Conservation (phyloP, 2,797 vertebrate species). For the Macropodus opercularis region DNA sequence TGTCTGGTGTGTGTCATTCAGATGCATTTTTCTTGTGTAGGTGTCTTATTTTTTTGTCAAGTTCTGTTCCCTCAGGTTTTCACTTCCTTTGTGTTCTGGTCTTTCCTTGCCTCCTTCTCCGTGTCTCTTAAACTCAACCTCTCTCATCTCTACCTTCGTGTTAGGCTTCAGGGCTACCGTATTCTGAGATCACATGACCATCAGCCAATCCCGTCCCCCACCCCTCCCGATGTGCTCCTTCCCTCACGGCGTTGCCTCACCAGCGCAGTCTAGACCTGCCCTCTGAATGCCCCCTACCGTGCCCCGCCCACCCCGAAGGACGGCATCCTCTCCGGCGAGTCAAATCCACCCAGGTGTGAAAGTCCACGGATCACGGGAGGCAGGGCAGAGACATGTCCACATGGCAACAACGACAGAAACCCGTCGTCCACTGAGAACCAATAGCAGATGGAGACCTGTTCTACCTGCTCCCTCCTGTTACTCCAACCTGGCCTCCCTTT, state of each 20-base stretch:
- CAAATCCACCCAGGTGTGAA: constrained; percentile 84
- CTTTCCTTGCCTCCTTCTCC: constrained; percentile 6
- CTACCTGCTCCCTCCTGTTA: constrained; percentile 32
- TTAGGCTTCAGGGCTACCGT: constrained; percentile 87
- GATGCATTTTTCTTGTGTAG: neutral
- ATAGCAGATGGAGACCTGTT: constrained; percentile 27
- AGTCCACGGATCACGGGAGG: constrained; percentile 35
- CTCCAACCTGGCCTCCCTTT: constrained; percentile 46
- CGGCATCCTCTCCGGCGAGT: constrained; percentile 74
- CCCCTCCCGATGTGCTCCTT: constrained; percentile 89
- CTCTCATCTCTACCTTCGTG: neutral
- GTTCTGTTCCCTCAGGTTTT: constrained; percentile 3
- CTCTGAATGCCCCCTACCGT: constrained; percentile 63
- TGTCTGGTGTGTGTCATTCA: constrained; percentile 13
- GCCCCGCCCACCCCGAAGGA: constrained; percentile 71
- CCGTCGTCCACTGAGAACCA: constrained; percentile 30
- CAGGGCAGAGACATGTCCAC: constrained; percentile 20
- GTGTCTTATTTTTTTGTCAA: constrained; percentile 20
- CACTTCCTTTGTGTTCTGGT: neutral
- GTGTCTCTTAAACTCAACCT: constrained; percentile 14
- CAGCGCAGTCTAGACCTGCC: constrained; percentile 86
- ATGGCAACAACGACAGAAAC: constrained; percentile 9
- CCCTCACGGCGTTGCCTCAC: constrained; percentile 87
- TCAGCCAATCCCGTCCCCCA: constrained; percentile 85
- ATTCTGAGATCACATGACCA: constrained; percentile 93